These are phyloP conservation scores for Chymomyza caudatula DNA, from an alignment of 2,888 invertebrate genomes.

Conservation along the genomic window DNA sequence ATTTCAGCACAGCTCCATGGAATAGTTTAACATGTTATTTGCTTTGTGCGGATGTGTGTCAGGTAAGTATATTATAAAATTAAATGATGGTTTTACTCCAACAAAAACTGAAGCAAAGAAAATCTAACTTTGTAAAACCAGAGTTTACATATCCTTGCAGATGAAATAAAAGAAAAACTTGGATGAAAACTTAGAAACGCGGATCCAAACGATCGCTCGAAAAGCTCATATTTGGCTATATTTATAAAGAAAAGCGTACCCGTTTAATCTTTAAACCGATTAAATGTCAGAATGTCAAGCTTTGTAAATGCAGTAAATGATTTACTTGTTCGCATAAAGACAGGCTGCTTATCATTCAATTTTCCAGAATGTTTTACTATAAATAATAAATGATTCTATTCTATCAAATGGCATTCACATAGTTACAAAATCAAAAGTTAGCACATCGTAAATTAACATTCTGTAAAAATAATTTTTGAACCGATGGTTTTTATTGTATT, in stretches of 20 bases:
- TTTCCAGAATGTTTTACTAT: too few relatives aligned
- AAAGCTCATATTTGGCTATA: background rate
- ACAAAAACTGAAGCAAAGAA: background rate
- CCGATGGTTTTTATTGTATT: too few relatives aligned
- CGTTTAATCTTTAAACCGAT: background rate
- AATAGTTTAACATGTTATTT: slow-evolving; percentile 18
- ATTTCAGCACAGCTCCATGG: slow-evolving; percentile 42
- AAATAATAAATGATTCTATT: too few relatives aligned
- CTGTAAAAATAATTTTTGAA: too few relatives aligned
- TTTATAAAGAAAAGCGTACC: background rate
- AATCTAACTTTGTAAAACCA: background rate
- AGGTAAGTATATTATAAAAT: background rate
- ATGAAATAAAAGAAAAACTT: background rate
- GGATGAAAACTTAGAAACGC: background rate
- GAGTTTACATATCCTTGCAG: background rate
- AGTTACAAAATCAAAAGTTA: too few relatives aligned
- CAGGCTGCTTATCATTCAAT: too few relatives aligned
- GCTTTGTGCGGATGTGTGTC: background rate
- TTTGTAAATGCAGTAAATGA: too few relatives aligned
- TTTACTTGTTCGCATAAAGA: too few relatives aligned
- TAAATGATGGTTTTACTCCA: background rate
- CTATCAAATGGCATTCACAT: too few relatives aligned
- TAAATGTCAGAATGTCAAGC: too few relatives aligned
- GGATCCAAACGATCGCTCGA: background rate
- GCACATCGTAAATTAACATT: too few relatives aligned